Conservation (phyloP, 2,113 vertebrate genomes). For the Oncorhynchus clarkii region DNA sequence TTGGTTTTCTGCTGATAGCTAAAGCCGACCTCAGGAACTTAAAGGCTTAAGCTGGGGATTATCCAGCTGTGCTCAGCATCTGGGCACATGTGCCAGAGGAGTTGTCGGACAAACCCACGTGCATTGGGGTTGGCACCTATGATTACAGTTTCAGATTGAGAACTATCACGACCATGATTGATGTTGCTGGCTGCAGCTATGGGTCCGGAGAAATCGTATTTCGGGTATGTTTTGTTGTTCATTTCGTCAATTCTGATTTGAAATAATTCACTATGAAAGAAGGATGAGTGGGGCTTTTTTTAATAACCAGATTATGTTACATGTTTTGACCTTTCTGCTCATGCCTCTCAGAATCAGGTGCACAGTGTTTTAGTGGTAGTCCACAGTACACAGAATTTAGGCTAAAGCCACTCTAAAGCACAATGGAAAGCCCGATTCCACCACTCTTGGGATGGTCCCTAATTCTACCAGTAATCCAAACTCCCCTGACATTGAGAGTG, state of each 20-base stretch:
- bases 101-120: neutral
- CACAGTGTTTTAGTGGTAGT: neutral
- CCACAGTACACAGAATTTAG: neutral
- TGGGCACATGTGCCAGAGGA: constrained; percentile 30
- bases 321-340: no score
- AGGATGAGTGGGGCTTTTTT: neutral
- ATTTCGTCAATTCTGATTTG: neutral
- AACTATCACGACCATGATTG: neutral
- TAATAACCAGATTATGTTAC: neutral
- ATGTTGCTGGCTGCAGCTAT: neutral
- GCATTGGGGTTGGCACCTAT: neutral
- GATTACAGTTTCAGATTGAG: neutral
- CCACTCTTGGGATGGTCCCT: neutral
- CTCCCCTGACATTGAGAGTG: neutral
- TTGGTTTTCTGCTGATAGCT: constrained; percentile 13
- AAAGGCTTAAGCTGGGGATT: constrained; percentile 48
- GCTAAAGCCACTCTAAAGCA: neutral
- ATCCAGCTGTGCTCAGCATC: constrained; percentile 60
- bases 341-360: no score
- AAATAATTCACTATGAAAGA: neutral
- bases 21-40: constrained; percentile 19
- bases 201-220: neutral
- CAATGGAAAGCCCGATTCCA: constrained; percentile 14
- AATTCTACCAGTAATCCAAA: neutral
- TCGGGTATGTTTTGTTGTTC: neutral